Evolutionary conservation across 2,888 invertebrate species (phyloP).

Genomic region (Stomorhina lunata): DNA sequence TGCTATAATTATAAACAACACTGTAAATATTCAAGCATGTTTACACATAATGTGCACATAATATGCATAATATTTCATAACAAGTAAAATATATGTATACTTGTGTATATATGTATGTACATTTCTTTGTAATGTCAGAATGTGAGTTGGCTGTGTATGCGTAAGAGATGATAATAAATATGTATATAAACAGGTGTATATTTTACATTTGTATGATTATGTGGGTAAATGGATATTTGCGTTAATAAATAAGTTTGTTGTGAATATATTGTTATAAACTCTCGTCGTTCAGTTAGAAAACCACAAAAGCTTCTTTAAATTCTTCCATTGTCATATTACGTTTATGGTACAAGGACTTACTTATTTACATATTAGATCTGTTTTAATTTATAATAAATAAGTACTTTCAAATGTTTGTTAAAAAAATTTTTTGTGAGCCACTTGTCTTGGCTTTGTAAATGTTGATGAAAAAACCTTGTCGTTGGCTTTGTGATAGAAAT

Average conservation of each 20-base stretch:
- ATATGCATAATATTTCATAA: neutral
- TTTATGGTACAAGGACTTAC: no score
- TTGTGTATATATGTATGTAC: neutral
- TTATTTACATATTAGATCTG: no score
- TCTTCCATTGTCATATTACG: constrained; percentile 19
- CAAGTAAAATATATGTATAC: no score
- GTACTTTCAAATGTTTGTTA: no score
- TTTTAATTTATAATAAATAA: no score
- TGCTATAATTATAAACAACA: neutral
- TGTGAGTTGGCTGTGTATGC: neutral
- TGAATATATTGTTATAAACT: neutral
- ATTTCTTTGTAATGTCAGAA: neutral
- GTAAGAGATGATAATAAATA: neutral
- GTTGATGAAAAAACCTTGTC: no score
- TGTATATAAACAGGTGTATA: constrained; percentile 21
- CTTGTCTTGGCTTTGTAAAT: no score
- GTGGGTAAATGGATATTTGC: neutral
- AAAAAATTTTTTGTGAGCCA: no score
- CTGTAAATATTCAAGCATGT: neutral
- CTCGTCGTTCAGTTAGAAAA: neutral
- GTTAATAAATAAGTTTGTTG: neutral
- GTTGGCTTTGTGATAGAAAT: no score
- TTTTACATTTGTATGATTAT: constrained; percentile 11
- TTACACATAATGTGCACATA: neutral
- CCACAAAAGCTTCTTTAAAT: constrained; percentile 24